Percentiles rank a stretch among this genome's conserved stretches.
These are phyloP conservation scores for Tipula helvola DNA, from an alignment of 2,888 invertebrate species.

Conservation along the genomic window DNA sequence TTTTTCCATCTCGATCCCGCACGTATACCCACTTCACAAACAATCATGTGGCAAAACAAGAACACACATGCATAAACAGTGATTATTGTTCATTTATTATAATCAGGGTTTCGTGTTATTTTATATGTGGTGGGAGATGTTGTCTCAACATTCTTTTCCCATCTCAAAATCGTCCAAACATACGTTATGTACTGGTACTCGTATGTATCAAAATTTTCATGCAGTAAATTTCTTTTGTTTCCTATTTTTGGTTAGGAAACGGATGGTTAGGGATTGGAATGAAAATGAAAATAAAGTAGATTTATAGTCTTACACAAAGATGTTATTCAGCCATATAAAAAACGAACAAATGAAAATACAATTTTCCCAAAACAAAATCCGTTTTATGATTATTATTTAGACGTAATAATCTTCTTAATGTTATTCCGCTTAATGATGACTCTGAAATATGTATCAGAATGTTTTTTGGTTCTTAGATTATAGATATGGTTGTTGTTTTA, in stretches of 20 bases:
- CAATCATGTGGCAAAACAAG: neutral
- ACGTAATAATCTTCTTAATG: neutral
- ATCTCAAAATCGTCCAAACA: neutral
- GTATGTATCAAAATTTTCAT: neutral
- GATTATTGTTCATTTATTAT: neutral
- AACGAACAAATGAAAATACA: neutral
- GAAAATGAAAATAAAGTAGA: neutral
- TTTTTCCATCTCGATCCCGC: neutral
- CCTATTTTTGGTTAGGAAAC: neutral
- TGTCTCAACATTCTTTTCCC: neutral
- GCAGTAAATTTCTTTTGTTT: neutral
- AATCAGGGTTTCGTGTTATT: neutral
- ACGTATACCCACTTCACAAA: neutral
- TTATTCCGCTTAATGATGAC: neutral
- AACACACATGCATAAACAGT: neutral
- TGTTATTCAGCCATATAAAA: neutral
- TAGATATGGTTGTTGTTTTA: no score
- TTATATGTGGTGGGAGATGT: neutral
- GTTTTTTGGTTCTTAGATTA: neutral
- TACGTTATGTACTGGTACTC: neutral
- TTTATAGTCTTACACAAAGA: neutral
- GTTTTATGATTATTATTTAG: neutral
- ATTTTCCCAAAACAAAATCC: neutral
- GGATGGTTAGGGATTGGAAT: neutral
- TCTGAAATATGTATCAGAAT: neutral